Evolutionary conservation across 2,888 invertebrate genomes (phyloP), one percentile per base, ranked within the genome.

Genomic region (Opisthograptis luteolata): DNA sequence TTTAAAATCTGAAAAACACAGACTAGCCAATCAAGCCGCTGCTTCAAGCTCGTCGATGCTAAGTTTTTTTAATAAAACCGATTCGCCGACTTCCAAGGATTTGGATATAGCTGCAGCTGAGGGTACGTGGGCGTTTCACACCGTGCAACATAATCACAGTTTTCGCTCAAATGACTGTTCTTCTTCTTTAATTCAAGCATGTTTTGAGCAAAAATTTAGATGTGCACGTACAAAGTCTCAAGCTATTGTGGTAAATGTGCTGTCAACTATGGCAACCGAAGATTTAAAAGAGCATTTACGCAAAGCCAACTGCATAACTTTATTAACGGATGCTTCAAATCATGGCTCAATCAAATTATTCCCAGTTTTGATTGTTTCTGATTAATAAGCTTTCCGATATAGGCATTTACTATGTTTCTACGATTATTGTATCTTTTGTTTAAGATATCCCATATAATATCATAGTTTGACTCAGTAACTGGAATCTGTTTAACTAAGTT

Each of bases 131-230:
- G 52, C 55, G 27, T 55, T 39, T 59, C 58, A 53, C 53, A 55
- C 50, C 8, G 25, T 55, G 30, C 37, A 51, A 51, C 36, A 56
- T 32, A 36, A 56, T 32, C 48, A 46, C 42, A 43, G 53, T 35
- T 57, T 49, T 51, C 44, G 49, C 22, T 51, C 56, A n/a, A n/a
- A n/a, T n/a, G n/a, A n/a, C n/a, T n/a, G n/a, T n/a, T n/a, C n/a
- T n/a, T n/a, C n/a, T n/a, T n/a, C 9, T 47, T 51, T 56, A 24
- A 58, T 46, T 32, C 65, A 67, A 62, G 27, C 47, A 51, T 60
- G 53, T 62, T 66, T 68, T 51, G 59, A 71, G 24, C 53, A 34
- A 5, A 70, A 69, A 68, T 70, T 70, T 59, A 59, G 36, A n/a
- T n/a, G n/a, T n/a, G n/a, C n/a, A n/a, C n/a, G n/a, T n/a, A n/a